These are phyloP conservation scores for Epinotia bilunana DNA, from an alignment of 2,888 invertebrate species.

Conservation along the genomic window DNA sequence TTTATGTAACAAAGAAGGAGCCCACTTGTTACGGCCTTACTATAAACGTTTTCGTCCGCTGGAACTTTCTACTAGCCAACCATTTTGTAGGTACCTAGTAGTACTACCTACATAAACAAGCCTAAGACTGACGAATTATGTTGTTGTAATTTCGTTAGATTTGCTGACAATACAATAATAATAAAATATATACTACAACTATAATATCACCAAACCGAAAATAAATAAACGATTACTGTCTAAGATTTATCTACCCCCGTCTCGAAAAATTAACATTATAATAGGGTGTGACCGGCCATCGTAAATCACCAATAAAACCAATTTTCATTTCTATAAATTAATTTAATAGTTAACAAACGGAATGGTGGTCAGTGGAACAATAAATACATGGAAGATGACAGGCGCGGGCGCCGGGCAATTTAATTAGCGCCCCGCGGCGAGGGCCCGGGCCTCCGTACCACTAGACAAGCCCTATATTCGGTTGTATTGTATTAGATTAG, in stretches of 20 bases:
- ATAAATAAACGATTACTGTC: slow-evolving; percentile 16
- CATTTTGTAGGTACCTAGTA: background rate
- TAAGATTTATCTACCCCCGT: slow-evolving; percentile 23
- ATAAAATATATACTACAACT: background rate
- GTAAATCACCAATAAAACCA: slow-evolving; percentile 35
- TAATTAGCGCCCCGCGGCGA: slow-evolving; percentile 34
- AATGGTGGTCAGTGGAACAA: slow-evolving; percentile 38
- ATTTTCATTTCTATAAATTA: slow-evolving; percentile 43
- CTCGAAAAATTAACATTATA: slow-evolving; percentile 28
- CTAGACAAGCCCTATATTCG: no score
- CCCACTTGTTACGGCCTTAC: background rate
- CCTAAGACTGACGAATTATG: background rate
- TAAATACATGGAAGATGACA: slow-evolving; percentile 37
- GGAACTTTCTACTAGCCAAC: background rate
- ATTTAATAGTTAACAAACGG: slow-evolving; percentile 40
- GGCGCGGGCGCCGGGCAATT: slow-evolving; percentile 21
- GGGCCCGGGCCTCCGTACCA: background rate
- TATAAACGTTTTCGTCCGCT: background rate
- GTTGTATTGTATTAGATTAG: no score
- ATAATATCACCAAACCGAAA: slow-evolving; percentile 10
- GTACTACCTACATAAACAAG: background rate
- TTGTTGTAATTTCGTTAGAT: background rate
- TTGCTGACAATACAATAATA: slow-evolving; percentile 8
- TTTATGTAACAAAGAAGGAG: background rate
- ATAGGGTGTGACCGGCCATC: slow-evolving; percentile 24